These are phyloP conservation scores for Mystacides longicornis DNA, from an alignment of 2,888 invertebrate species.

Conservation along the genomic window DNA sequence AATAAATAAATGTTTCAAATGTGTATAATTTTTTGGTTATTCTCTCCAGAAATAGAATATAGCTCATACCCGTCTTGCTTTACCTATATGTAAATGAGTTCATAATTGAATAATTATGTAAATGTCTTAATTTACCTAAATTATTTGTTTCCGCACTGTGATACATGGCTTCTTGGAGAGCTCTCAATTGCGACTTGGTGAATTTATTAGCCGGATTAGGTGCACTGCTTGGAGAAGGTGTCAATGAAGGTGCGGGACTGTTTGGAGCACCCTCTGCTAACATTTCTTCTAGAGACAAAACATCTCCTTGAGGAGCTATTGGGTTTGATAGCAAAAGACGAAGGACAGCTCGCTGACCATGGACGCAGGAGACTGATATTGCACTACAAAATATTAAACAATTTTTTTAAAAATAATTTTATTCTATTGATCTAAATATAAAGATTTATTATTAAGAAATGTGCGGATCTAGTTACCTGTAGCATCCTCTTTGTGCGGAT, in stretches of 20 bases:
- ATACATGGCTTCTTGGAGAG: constrained; percentile 89
- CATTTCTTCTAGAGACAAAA: constrained; percentile 82
- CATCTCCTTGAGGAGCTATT: constrained; percentile 59
- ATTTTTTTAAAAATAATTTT: not conserved
- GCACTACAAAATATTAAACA: constrained; percentile 49
- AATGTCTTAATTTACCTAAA: constrained; percentile 61
- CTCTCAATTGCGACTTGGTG: constrained; percentile 76
- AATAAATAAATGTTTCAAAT: too few species aligned
- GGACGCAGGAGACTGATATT: constrained; percentile 82
- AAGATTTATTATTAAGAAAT: not conserved
- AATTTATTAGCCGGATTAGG: constrained; percentile 43
- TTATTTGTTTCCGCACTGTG: constrained; percentile 89
- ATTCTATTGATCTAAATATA: not conserved
- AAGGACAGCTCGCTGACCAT: constrained; percentile 73
- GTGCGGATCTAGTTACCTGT: constrained; percentile 43
- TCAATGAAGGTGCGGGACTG: constrained; percentile 32
- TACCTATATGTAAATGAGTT: too few species aligned
- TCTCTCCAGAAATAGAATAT: too few species aligned
- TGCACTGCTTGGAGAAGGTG: constrained; percentile 33
- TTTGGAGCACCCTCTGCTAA: constrained; percentile 69
- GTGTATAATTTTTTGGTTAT: too few species aligned
- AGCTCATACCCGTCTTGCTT: too few species aligned
- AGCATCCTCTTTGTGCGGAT: constrained; percentile 79
- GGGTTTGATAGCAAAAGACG: constrained; percentile 73
- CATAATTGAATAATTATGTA: too few species aligned